Conservation (phyloP, 2,113 vertebrate species). For the Oceanodroma tethys region DNA sequence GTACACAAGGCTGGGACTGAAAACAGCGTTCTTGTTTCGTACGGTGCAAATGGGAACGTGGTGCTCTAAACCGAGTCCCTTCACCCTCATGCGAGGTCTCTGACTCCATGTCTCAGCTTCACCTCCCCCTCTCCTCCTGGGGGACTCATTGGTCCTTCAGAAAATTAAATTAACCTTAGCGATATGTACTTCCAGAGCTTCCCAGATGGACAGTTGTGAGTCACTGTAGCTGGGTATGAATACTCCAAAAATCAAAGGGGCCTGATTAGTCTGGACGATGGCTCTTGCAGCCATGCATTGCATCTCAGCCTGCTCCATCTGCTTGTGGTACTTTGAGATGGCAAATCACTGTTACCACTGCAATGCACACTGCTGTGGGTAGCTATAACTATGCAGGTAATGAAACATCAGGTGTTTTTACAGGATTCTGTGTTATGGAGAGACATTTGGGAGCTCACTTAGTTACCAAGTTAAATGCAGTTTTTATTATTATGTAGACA, state of each 20-base stretch:
- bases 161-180: background rate
- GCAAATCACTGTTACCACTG: background rate
- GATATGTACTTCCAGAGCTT: background rate
- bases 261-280: rapidly evolving
- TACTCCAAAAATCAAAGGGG: background rate
- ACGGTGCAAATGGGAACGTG: background rate
- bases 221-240: background rate
- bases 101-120: background rate
- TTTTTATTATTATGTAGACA: background rate
- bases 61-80: background rate
- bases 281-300: rapidly evolving
- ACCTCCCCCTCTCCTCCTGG: background rate
- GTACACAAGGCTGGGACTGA: background rate
- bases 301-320: background rate
- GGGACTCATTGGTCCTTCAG: background rate
- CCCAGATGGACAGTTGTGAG: background rate
- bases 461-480: background rate
- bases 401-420: background rate
- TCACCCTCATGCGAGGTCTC: rapidly evolving
- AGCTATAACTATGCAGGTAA: background rate
- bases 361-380: background rate
- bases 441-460: background rate
- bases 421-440: background rate
- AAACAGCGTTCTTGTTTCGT: background rate
- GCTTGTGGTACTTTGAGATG: background rate